These are phyloP conservation scores for Darevskia nairensis DNA, from an alignment of 2,797 vertebrate genomes.

Conservation along the genomic window DNA sequence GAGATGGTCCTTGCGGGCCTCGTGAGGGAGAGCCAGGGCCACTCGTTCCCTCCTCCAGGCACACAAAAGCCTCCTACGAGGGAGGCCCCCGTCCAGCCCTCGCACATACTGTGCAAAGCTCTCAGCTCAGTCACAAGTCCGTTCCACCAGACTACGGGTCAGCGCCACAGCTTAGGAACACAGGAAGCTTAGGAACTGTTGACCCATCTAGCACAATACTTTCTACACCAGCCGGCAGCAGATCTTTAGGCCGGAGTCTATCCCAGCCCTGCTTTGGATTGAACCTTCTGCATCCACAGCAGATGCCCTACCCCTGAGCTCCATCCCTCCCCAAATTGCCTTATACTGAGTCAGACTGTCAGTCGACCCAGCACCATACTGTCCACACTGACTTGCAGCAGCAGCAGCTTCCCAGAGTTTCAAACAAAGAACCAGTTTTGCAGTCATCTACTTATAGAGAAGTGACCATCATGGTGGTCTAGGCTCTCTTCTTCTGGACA, in stretches of 20 bases:
- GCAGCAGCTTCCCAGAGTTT: no score
- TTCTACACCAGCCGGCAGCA: no score
- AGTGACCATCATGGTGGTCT: conserved; percentile 1
- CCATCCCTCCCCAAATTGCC: no score
- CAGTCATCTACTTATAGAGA: background rate
- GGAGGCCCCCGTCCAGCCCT: background rate
- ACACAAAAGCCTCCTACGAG: background rate
- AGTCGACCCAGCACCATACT: no score
- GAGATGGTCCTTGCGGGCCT: conserved; percentile 39
- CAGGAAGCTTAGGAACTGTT: background rate
- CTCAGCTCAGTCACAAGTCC: background rate
- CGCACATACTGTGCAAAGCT: rapidly evolving
- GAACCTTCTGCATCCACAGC: no score
- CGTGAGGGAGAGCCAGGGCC: background rate
- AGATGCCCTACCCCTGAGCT: no score
- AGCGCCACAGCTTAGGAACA: conserved; percentile 33
- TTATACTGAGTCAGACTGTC: no score
- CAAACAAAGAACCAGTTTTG: no score
- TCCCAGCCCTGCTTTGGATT: no score
- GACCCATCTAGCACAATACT: background rate
- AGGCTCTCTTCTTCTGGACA: no score
- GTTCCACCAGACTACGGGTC: conserved; percentile 23
- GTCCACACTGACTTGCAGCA: no score
- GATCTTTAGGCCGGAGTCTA: no score
- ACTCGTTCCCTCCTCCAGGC: background rate